Base-by-base conservation (phyloP, 2,113 vertebrate species). In the Hylia prasina region DNA sequence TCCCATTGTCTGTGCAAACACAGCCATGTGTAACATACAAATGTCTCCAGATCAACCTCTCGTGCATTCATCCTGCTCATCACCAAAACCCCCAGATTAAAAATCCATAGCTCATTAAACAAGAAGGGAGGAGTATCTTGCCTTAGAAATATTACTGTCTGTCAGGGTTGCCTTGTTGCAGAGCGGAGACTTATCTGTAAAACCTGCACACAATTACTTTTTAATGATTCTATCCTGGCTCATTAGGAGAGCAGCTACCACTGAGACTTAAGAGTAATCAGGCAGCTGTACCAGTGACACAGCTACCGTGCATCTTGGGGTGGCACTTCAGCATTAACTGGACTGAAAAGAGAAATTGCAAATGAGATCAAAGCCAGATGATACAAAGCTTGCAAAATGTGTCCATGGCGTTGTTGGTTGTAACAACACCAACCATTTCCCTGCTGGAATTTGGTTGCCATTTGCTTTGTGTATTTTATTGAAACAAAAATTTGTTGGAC, bases 21-120 rank as follows among this genome's bases (percentile, higher is more conserved):
- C 10, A 66, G 30, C 17, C 72, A 27, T 3, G 16, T 39, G 39
- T 21, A 48, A 81, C 35, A 71, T 1, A 23, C 27, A 70, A 44
- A n/a, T 63, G 18, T 81, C 70, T 23, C 21, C 83, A 81, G 75
- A 70, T 50, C 79, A 53, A 81, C 37, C 80, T 87, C 76, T 83
- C n/a, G 9, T 78, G 60, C 13, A 60, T 90, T 96, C 89, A 65
- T 97, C 97, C 95, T 96, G 61, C 83, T 90, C 96, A 94, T 79
- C 87, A 96, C 95, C 48, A 82, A 96, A 97, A 85, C 80, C 94
- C 94, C 80, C 95, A 98, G 91, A 98, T 98, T 98, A 98, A 97
- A 97, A 98, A 97, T 89, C 96, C 79, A 91, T 57, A 92, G 96
- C 94, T 98, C 98, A 98, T 98, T 98, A 98, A 97, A 96, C 97